Evolutionary conservation across 2,113 vertebrate genomes (phyloP).

Genomic region (Ahaetulla prasina): DNA sequence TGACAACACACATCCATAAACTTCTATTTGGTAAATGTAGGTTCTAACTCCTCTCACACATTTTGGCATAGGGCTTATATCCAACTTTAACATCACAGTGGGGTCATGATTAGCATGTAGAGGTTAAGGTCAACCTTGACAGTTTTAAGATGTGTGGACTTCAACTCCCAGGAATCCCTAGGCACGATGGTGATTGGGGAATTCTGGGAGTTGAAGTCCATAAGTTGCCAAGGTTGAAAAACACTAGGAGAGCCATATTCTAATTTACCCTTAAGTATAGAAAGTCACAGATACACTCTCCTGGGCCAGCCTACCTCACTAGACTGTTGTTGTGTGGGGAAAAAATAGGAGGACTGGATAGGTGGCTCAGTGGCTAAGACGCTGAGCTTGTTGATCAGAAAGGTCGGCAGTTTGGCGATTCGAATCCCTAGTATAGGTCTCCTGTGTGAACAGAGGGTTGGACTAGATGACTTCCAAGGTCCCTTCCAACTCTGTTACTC

Average conservation of each 20-base stretch:
- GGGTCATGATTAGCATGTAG: not conserved
- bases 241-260: not conserved
- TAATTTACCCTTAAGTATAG: not conserved
- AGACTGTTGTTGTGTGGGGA: not conserved
- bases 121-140: not conserved
- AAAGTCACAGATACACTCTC: not conserved
- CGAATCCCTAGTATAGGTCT: too few species aligned
- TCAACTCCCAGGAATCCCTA: not conserved
- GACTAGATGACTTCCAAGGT: too few species aligned
- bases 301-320: not conserved
- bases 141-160: not conserved
- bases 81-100: not conserved
- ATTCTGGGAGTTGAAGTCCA: not conserved
- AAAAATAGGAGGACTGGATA: not conserved
- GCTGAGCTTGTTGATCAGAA: too few species aligned
- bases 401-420: too few species aligned
- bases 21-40: not conserved
- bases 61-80: not conserved
- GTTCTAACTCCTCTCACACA: not conserved
- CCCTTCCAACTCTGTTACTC: too few species aligned
- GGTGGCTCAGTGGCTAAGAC: too few species aligned
- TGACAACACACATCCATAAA: not conserved
- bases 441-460: too few species aligned
- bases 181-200: not conserved
- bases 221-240: not conserved